Conservation (phyloP, 2,113 vertebrate species). For the Grammomys surdaster region DNA sequence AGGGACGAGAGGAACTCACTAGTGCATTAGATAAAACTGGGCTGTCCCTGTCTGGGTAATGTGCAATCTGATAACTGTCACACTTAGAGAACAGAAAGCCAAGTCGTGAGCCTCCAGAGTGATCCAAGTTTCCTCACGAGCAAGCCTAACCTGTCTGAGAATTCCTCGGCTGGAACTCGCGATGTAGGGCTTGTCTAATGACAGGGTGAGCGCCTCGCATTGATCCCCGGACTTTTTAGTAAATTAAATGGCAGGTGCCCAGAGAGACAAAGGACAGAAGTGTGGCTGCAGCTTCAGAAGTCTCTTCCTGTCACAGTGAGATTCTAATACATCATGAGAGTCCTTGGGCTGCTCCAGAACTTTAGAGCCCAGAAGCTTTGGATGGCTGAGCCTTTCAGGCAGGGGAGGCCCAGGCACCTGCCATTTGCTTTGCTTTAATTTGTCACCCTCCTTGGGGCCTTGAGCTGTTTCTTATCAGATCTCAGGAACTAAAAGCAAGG, state of each 20-base stretch:
- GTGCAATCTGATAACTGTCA: slow-evolving; percentile 78
- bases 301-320: not conserved
- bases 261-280: slow-evolving; percentile 71
- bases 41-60: slow-evolving; percentile 67
- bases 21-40: slow-evolving; percentile 30
- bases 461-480: slow-evolving; percentile 75
- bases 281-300: slow-evolving; percentile 47
- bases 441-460: slow-evolving; percentile 25
- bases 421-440: slow-evolving; percentile 55
- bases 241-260: slow-evolving; percentile 81
- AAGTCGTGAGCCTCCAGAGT: slow-evolving; percentile 80
- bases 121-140: slow-evolving; percentile 82
- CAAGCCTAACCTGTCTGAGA: slow-evolving; percentile 82
- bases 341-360: not conserved
- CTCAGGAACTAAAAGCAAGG: slow-evolving; percentile 73
- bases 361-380: not conserved
- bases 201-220: slow-evolving; percentile 82
- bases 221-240: slow-evolving; percentile 79
- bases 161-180: slow-evolving; percentile 84
- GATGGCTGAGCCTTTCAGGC: not conserved
- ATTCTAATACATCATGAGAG: not conserved
- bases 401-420: slow-evolving; percentile 19
- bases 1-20: slow-evolving; percentile 6
- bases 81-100: slow-evolving; percentile 75
- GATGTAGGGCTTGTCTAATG: slow-evolving; percentile 87